Percentiles rank a stretch among this genome's conserved stretches.
phyloP scores from a whole-genome alignment of 1,140 invertebrate species.

The Anoplophora glabripennis region DNA sequence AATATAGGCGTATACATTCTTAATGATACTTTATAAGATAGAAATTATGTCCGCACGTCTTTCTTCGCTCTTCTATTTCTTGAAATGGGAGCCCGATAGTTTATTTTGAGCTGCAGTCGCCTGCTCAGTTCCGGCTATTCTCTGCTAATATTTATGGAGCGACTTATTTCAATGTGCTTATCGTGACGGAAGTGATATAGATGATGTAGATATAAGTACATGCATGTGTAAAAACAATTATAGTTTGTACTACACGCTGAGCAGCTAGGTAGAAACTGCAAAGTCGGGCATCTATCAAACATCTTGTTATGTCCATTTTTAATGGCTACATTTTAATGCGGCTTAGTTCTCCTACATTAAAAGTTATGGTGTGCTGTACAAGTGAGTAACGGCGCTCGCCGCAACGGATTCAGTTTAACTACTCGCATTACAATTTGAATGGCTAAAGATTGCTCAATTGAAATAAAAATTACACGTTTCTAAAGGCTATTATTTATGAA shows the following conservation, averaged over 20 bases:
- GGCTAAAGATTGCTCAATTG: no score
- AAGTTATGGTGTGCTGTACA: no score
- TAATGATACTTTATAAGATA: not conserved
- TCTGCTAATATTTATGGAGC: constrained; percentile 28
- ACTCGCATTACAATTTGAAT: no score
- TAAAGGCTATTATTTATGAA: no score
- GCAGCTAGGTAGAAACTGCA: constrained; percentile 20
- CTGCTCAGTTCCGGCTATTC: constrained; percentile 25
- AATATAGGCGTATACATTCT: not conserved
- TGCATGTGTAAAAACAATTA: constrained; percentile 42
- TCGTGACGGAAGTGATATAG: constrained; percentile 38
- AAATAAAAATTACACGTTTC: no score
- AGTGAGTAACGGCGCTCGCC: no score
- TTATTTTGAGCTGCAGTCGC: constrained; percentile 6
- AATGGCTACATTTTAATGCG: not conserved
- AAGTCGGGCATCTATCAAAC: constrained; percentile 14
- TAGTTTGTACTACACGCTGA: constrained; percentile 28
- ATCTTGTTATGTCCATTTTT: constrained; percentile 19
- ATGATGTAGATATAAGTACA: constrained; percentile 36
- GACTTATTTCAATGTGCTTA: constrained; percentile 30
- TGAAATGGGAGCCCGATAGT: not conserved
- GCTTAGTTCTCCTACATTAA: not conserved
- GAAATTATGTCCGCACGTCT: not conserved
- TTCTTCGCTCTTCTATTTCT: not conserved
- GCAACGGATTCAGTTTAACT: no score